Conservation (phyloP, 2,888 invertebrate species). For the Orthosia gothica region DNA sequence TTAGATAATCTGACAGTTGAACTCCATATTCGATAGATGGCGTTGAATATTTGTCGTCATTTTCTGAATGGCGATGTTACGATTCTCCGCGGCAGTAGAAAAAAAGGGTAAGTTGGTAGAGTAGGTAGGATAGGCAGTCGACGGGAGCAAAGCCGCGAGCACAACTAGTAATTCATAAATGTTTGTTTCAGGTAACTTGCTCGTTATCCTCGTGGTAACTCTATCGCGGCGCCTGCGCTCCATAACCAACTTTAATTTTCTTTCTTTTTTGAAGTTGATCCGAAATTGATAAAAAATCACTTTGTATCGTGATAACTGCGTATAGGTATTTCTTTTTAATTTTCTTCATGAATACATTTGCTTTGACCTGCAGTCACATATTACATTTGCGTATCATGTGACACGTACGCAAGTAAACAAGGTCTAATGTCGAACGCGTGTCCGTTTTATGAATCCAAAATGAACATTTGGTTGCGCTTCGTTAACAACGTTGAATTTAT, state of each 20-base stretch:
- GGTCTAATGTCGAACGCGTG: conserved; percentile 53
- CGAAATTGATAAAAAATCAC: no score
- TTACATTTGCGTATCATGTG: conserved; percentile 33
- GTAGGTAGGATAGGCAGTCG: no score
- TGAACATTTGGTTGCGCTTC: conserved; percentile 59
- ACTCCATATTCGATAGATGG: no score
- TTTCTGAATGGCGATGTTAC: no score
- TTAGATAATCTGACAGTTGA: no score
- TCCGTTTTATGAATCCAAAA: conserved; percentile 67
- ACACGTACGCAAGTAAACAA: conserved; percentile 55
- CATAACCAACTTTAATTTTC: conserved; percentile 95
- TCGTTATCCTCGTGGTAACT: conserved; percentile 97
- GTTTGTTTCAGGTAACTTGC: conserved; percentile 94
- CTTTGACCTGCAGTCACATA: conserved; percentile 19
- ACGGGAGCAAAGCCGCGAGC: no score
- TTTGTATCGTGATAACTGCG: no score
- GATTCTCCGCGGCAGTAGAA: no score
- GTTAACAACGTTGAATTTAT: conserved; percentile 44
- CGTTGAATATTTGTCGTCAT: no score
- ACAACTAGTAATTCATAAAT: conserved; percentile 26
- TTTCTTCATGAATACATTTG: conserved; percentile 9
- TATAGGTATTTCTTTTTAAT: not conserved
- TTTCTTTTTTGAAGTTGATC: no score
- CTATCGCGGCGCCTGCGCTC: conserved; percentile 96
- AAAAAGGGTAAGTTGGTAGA: no score